Evolutionary conservation across 2,888 invertebrate genomes (phyloP).

Genomic region (Idaea straminata): DNA sequence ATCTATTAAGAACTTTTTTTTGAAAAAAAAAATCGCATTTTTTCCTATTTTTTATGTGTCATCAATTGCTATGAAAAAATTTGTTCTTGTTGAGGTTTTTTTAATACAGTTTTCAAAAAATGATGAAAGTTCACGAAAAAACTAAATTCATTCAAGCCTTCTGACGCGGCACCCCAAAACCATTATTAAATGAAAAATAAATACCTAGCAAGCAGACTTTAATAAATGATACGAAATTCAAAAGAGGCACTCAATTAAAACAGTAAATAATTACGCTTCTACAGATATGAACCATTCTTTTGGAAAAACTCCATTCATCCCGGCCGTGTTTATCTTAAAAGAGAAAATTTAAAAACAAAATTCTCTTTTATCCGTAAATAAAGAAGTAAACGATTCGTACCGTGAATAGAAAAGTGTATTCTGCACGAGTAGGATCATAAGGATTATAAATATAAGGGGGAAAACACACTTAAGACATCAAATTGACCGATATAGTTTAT

Average conservation of each 20-base stretch:
- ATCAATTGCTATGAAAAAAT: too few relatives aligned
- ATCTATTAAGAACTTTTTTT: too few relatives aligned
- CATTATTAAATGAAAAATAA: too few relatives aligned
- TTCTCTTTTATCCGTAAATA: conserved; percentile 42
- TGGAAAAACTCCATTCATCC: not conserved
- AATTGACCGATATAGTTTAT: not conserved
- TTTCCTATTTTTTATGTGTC: too few relatives aligned
- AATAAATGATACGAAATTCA: not conserved
- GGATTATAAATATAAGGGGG: conserved; percentile 66
- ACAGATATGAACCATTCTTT: not conserved
- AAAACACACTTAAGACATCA: conserved; percentile 7
- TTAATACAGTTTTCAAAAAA: not conserved
- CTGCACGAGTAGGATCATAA: conserved; percentile 50
- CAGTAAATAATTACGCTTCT: not conserved
- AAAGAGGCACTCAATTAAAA: not conserved
- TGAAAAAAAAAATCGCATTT: too few relatives aligned
- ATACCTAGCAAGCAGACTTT: not conserved
- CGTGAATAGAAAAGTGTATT: conserved; percentile 54
- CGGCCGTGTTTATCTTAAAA: not conserved
- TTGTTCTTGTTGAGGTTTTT: not conserved
- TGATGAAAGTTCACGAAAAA: not conserved
- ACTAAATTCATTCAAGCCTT: not conserved
- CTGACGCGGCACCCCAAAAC: not conserved
- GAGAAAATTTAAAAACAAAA: conserved; percentile 6
- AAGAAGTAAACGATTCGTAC: conserved; percentile 36